These are phyloP conservation scores for Limosa lapponica DNA, from an alignment of 2,797 vertebrate genomes.

Conservation along the genomic window DNA sequence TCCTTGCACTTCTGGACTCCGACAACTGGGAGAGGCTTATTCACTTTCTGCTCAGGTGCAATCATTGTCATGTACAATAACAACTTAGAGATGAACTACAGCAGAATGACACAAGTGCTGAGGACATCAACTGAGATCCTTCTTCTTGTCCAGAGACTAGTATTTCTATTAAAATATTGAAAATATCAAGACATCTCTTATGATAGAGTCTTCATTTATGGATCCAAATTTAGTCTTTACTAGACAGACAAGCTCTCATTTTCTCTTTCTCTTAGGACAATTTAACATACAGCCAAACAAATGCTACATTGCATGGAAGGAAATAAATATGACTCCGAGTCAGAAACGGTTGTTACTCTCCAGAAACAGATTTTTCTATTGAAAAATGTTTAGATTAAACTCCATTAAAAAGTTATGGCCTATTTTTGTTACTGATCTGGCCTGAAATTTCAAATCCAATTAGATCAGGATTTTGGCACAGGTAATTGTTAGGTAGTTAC, in stretches of 20 bases:
- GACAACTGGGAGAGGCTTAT: background rate
- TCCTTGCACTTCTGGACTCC: background rate
- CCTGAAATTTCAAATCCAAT: background rate
- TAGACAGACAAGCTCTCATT: background rate
- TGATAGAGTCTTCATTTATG: background rate
- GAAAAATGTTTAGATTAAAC: background rate
- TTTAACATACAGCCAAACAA: background rate
- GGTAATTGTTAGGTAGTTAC: background rate
- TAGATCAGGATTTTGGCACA: background rate
- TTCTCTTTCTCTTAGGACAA: background rate
- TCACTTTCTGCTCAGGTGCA: conserved; percentile 34
- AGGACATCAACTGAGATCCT: background rate
- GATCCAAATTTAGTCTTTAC: background rate
- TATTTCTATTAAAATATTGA: background rate
- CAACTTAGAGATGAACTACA: background rate
- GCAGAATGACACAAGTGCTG: background rate
- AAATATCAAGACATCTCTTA: background rate
- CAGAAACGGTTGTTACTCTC: background rate
- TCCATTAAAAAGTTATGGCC: background rate
- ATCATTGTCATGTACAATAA: conserved; percentile 40
- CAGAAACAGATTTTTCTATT: background rate
- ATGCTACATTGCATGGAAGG: background rate
- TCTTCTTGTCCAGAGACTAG: background rate
- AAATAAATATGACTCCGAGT: background rate
- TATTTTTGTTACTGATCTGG: background rate